Conservation (phyloP, 1,140 invertebrate species). For the Macrosteles quadrilineatus region DNA sequence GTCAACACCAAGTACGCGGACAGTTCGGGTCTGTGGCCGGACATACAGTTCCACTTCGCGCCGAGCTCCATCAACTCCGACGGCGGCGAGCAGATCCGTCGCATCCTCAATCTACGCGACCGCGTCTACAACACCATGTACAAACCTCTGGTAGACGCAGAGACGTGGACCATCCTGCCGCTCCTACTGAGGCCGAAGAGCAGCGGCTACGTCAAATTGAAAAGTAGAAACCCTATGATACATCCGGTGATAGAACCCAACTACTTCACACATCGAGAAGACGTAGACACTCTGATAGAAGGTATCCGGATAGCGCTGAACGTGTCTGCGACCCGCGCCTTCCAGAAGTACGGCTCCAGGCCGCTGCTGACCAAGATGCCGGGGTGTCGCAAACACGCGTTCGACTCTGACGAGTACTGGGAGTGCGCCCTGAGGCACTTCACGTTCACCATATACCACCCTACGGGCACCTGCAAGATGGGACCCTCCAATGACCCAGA, state of each 20-base stretch:
- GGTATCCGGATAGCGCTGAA: constrained; percentile 81
- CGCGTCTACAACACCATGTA: constrained; percentile 83
- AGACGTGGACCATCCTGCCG: constrained; percentile 83
- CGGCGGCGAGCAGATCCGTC: constrained; percentile 71
- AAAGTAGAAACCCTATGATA: constrained; percentile 74
- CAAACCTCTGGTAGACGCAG: constrained; percentile 72
- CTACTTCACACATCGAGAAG: constrained; percentile 81
- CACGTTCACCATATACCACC: constrained; percentile 85
- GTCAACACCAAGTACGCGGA: constrained; percentile 83
- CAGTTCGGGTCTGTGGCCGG: constrained; percentile 70
- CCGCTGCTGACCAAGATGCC: constrained; percentile 78
- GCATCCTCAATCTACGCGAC: constrained; percentile 74
- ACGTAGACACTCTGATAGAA: constrained; percentile 72
- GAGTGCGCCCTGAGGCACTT: constrained; percentile 79
- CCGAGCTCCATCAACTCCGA: constrained; percentile 81
- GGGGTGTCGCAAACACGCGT: constrained; percentile 65
- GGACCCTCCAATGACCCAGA: constrained; percentile 62
- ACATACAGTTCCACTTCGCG: constrained; percentile 85
- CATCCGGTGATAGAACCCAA: constrained; percentile 90
- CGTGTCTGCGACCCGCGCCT: constrained; percentile 74
- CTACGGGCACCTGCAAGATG: constrained; percentile 84
- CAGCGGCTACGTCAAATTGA: constrained; percentile 75
- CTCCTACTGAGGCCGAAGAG: constrained; percentile 80
- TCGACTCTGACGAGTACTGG: constrained; percentile 81
- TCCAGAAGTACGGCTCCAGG: constrained; percentile 76